Conservation (phyloP, 2,888 invertebrate species). For the Macrophya alboannulata region DNA sequence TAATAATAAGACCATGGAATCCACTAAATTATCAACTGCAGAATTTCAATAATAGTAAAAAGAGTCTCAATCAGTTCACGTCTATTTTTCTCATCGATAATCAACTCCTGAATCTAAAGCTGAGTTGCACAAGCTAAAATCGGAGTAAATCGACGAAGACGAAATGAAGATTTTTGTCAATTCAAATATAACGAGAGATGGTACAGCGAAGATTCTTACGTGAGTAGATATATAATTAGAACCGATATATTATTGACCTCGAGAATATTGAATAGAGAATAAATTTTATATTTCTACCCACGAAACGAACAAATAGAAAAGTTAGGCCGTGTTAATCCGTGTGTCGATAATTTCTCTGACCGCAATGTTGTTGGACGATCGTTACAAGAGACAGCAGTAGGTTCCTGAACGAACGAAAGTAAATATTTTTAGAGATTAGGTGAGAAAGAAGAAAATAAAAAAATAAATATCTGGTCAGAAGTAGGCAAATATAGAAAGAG, state of each 20-base stretch:
- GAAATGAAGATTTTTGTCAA: background rate
- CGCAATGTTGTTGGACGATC: background rate
- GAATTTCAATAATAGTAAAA: background rate
- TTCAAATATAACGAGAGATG: background rate
- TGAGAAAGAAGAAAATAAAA: background rate
- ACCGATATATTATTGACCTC: background rate
- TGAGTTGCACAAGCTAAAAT: background rate
- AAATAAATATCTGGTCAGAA: background rate
- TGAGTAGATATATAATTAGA: background rate
- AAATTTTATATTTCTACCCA: background rate
- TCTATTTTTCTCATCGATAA: background rate
- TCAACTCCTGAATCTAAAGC: too few relatives aligned
- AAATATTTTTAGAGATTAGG: background rate
- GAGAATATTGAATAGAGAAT: background rate
- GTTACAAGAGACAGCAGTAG: background rate
- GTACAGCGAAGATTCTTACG: background rate
- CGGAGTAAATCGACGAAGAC: background rate
- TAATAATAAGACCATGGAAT: background rate
- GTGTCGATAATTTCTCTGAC: slow-evolving; percentile 31
- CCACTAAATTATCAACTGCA: too few relatives aligned
- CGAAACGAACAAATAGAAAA: background rate
- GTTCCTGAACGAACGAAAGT: background rate
- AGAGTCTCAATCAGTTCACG: background rate
- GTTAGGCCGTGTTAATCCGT: background rate
- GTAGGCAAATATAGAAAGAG: background rate